Base-by-base conservation (phyloP, 1,140 invertebrate genomes). In the Tenebrio molitor region DNA sequence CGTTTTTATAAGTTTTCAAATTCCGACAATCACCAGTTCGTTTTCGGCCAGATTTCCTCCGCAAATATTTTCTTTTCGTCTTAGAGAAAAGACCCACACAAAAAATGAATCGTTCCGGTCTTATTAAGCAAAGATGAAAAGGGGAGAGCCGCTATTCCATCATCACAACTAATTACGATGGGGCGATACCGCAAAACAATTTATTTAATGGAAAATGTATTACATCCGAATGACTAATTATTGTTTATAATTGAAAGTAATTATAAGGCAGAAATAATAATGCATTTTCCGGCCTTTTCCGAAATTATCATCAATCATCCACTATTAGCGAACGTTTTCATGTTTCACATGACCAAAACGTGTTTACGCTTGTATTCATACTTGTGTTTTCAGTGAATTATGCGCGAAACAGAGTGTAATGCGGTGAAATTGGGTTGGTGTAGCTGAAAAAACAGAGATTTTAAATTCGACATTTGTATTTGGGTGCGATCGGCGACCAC, bases 161-260 rank as follows among this genome's bases (percentile, higher is more conserved):
- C 17, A 15, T 46, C 42, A 46, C 14, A 12, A 46, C 42, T 46
- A 46, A 46, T 46, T 46, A 16, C 17, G 16, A 16, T 17, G 3
- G 14, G 16, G 10, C 12, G 17, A 50, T 50, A 21, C 44, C 44
- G n/a, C 44, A 50, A n/a, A 46, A 58, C 23, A 58, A 29, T 29
- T 58, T 29, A 29, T 58, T 58, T 58, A 58, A 58, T 58, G 50
- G 50, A 58, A 58, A 58, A 58, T 58, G n/a, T 58, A 58, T 58
- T 58, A 58, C 50, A 25, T 29, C 8, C n/a, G 12, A 58, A 58
- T 58, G 50, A 58, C 50, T 58, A 58, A 58, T 58, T 58, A 25
- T 58, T 58, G 29, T 58, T 58, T 29, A 29, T 58, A 29, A 58
- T 58, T 58, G 50, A 29, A 58, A 29, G 50, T 58, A 58, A 58